A percentile compares a stretch with the other conserved stretches of the same genome.
Evolutionary conservation across 1,140 invertebrate species (phyloP).

Genomic region (Tribolium castaneum): DNA sequence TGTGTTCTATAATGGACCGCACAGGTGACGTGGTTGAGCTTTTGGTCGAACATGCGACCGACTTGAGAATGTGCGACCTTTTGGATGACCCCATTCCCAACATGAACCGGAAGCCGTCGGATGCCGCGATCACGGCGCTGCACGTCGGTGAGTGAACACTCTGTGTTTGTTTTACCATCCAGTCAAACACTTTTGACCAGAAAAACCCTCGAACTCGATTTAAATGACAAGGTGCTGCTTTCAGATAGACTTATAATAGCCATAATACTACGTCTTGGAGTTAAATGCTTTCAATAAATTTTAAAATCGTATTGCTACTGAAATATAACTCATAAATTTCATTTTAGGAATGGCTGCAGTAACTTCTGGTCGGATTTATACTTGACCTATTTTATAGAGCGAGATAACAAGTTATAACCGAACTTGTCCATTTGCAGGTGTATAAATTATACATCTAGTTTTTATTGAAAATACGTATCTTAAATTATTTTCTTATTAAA

Average conservation of each 20-base stretch:
- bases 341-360: neutral
- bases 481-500: no score
- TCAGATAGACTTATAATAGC: neutral
- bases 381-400: neutral
- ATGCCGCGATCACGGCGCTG: constrained; percentile 58
- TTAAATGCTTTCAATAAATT: neutral
- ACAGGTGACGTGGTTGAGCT: constrained; percentile 86
- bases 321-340: neutral
- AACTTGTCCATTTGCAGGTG: neutral
- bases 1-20: constrained; percentile 84
- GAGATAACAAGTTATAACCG: neutral
- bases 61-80: constrained; percentile 76
- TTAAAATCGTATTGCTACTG: neutral
- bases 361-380: neutral
- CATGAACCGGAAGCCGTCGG: constrained; percentile 59
- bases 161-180: neutral
- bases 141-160: constrained; percentile 59
- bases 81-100: constrained; percentile 69
- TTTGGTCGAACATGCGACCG: constrained; percentile 81
- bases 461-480: no score
- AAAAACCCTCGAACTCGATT: neutral
- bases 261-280: no score
- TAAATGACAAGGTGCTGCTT: neutral
- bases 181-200: neutral
- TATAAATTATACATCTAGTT: neutral